Percentiles rank a stretch among this genome's conserved stretches.
phyloP scores from a whole-genome alignment of 1,140 invertebrate species.

The Pseudomyrmex dendroicus region DNA sequence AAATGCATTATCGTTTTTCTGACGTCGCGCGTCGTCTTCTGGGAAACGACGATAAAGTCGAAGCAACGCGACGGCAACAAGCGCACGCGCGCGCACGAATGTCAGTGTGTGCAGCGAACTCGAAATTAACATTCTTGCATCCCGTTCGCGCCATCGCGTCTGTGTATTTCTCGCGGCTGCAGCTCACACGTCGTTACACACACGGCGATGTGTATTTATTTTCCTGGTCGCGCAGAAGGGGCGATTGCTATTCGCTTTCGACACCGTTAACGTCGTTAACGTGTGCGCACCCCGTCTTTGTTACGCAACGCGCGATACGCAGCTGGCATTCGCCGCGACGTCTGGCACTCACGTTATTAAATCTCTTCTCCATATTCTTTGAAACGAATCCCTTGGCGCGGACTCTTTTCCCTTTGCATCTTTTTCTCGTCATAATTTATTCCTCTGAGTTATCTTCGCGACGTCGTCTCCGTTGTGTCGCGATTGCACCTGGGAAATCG shows the following conservation, averaged over 20 bases:
- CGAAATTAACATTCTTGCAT: conserved; percentile 27
- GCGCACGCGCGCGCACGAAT: not conserved
- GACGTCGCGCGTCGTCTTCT: conserved; percentile 26
- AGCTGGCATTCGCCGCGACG: not conserved
- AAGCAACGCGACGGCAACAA: not conserved
- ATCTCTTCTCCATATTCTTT: not conserved
- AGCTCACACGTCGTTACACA: no score
- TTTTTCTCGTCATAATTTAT: conserved; percentile 2
- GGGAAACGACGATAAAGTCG: conserved; percentile 29
- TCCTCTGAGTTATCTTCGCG: not conserved
- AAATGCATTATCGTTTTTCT: conserved; percentile 58
- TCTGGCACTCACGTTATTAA: conserved; percentile 12
- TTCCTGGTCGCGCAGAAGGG: conserved; percentile 1
- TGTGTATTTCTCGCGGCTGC: not conserved
- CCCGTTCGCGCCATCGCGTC: not conserved
- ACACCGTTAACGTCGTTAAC: conserved; percentile 14
- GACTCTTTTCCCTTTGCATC: not conserved
- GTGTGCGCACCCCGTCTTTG: conserved; percentile 1
- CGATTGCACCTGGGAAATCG: conserved; percentile 24
- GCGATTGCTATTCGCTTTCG: not conserved
- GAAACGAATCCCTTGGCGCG: not conserved
- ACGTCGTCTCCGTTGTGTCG: not conserved
- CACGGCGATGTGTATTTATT: not conserved
- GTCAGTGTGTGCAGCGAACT: conserved; percentile 5
- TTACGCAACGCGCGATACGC: conserved; percentile 17